Percentiles rank a stretch among this genome's conserved stretches.
These are phyloP conservation scores for Choloepus didactylus DNA, from an alignment of 2,797 vertebrate genomes.

Conservation along the genomic window DNA sequence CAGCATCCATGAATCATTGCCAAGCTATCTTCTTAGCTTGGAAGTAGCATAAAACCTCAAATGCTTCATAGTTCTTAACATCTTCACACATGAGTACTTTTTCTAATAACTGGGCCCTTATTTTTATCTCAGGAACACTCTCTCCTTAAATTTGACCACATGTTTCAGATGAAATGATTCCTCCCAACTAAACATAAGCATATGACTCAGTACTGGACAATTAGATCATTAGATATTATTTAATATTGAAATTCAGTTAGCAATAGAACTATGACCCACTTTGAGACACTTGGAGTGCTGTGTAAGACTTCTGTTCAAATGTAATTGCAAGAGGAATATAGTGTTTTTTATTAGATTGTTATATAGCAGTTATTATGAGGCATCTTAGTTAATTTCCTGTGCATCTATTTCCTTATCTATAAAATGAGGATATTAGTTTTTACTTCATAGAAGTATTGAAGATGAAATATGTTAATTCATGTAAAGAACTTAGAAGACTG, in stretches of 20 bases:
- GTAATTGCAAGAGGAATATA: neutral
- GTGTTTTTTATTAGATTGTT: neutral
- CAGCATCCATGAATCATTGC: neutral
- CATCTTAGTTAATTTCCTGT: neutral
- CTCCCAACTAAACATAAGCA: neutral
- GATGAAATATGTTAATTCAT: neutral
- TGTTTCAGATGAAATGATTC: neutral
- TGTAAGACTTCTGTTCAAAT: neutral
- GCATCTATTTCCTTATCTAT: neutral
- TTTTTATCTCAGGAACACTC: neutral
- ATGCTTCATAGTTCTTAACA: neutral
- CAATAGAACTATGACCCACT: neutral
- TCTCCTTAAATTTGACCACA: neutral
- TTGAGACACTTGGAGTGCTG: neutral
- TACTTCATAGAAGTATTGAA: neutral
- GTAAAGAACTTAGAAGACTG: neutral
- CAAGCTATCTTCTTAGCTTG: neutral
- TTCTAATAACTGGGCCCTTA: neutral
- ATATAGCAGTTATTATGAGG: neutral
- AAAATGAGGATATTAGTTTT: neutral
- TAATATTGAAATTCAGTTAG: neutral
- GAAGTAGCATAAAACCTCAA: neutral
- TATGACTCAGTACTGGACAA: neutral
- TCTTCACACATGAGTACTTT: neutral
- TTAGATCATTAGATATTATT: neutral